Evolutionary conservation across 2,113 vertebrate genomes (phyloP).

Genomic region (Siniperca knerii): DNA sequence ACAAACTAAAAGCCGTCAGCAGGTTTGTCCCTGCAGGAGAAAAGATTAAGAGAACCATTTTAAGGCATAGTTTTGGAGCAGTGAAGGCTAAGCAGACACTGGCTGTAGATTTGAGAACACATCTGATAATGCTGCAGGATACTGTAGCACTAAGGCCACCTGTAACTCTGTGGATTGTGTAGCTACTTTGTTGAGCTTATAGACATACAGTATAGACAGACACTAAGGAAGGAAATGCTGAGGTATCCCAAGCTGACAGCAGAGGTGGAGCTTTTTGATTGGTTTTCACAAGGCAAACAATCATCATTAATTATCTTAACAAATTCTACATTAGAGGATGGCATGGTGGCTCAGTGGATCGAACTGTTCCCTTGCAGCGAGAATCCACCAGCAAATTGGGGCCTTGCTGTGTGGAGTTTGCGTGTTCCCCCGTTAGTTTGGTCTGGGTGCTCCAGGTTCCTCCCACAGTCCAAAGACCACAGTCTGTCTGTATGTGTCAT

Average conservation of each 20-base stretch:
- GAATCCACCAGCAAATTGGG: not conserved
- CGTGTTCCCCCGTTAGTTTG: not conserved
- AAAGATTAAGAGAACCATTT: not conserved
- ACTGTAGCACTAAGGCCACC: not conserved
- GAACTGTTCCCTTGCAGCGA: not conserved
- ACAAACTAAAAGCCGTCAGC: constrained; percentile 13
- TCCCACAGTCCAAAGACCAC: not conserved
- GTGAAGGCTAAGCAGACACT: constrained; percentile 4
- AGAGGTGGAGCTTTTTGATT: not conserved
- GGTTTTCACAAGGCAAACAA: too few relatives aligned
- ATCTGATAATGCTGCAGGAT: constrained; percentile 20
- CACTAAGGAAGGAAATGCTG: not conserved
- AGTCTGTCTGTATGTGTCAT: not conserved
- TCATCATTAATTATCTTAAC: too few relatives aligned
- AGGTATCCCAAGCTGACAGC: not conserved
- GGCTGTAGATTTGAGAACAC: not conserved
- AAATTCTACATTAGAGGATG: not conserved
- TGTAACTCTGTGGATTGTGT: constrained; percentile 1
- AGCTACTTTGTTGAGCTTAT: not conserved
- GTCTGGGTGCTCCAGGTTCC: not conserved
- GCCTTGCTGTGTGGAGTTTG: not conserved
- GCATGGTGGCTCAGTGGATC: not conserved
- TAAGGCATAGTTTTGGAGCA: not conserved
- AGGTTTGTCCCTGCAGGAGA: not conserved
- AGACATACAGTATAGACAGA: not conserved